Evolutionary conservation across 2,113 vertebrate genomes (phyloP).

Genomic region (Colaptes auratus): DNA sequence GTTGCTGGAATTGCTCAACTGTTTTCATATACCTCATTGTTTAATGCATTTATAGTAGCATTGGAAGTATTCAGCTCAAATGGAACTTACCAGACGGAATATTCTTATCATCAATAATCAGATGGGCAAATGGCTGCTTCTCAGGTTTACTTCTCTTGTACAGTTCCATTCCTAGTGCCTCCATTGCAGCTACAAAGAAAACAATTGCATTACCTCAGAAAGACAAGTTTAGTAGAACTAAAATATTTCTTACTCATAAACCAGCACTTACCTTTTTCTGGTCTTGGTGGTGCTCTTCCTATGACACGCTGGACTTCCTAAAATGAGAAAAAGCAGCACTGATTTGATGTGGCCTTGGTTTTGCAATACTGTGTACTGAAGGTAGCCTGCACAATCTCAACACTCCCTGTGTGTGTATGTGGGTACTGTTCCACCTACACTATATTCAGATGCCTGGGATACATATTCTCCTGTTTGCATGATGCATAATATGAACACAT

Average conservation of each 20-base stretch:
- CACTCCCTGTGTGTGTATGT: background rate
- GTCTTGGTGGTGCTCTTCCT: conserved; percentile 57
- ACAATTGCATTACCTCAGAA: conserved; percentile 45
- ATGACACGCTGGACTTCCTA: conserved; percentile 77
- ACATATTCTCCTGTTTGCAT: background rate
- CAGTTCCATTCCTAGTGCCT: conserved; percentile 64
- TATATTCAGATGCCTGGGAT: background rate
- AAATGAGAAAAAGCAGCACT: conserved; percentile 47
- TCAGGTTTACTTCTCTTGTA: conserved; percentile 69
- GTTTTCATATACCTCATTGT: background rate
- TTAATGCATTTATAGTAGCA: background rate
- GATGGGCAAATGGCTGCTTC: conserved; percentile 79
- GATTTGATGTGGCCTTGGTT: background rate
- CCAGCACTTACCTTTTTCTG: conserved; percentile 72
- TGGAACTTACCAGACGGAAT: conserved; percentile 75
- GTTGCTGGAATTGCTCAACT: background rate
- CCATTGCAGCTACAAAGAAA: conserved; percentile 69
- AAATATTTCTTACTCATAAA: background rate
- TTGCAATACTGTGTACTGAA: background rate
- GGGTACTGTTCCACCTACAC: background rate
- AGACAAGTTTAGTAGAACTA: background rate
- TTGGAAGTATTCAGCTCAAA: background rate
- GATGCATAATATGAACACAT: background rate
- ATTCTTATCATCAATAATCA: conserved; percentile 79
- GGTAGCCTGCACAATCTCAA: background rate